A percentile compares a stretch with the other conserved stretches of the same genome.
Evolutionary conservation across 2,113 vertebrate genomes (phyloP).

Genomic region (Eleginops maclovinus): DNA sequence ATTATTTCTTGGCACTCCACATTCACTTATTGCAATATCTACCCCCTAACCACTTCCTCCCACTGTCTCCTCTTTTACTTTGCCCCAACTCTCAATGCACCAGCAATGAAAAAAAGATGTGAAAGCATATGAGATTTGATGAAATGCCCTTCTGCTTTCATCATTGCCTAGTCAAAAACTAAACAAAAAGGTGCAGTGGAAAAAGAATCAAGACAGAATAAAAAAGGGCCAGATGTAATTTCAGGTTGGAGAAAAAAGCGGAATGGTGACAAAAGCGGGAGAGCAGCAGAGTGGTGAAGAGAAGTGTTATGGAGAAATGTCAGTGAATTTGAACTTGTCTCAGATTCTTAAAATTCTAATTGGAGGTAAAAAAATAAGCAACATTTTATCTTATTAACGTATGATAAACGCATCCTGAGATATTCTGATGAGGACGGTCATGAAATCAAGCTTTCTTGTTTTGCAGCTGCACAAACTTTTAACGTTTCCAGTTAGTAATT

Average conservation of each 20-base stretch:
- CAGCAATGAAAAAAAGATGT: conserved; percentile 20
- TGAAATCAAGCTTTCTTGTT: neutral
- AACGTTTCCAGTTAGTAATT: neutral
- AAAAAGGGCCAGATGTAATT: conserved; percentile 13
- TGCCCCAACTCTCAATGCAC: conserved; percentile 1
- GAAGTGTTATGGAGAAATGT: no score
- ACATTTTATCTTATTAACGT: no score
- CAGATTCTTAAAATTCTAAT: no score
- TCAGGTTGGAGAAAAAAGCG: conserved; percentile 13
- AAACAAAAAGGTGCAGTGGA: conserved; percentile 8
- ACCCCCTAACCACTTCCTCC: neutral
- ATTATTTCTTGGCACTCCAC: conserved; percentile 1
- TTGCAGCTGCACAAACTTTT: neutral
- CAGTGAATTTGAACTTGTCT: no score
- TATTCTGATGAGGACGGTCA: neutral
- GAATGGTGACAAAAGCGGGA: conserved; percentile 16
- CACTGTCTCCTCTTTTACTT: neutral
- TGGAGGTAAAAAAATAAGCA: no score
- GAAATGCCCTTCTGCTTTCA: conserved; percentile 31
- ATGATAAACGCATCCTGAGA: no score
- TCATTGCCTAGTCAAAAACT: neutral
- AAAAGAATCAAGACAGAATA: conserved; percentile 22
- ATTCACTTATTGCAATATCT: neutral
- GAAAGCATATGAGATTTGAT: conserved; percentile 45
- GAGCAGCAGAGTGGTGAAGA: conserved; percentile 13